Conservation (phyloP, 2,113 vertebrate species). For the Oncorhynchus gorbuscha region DNA sequence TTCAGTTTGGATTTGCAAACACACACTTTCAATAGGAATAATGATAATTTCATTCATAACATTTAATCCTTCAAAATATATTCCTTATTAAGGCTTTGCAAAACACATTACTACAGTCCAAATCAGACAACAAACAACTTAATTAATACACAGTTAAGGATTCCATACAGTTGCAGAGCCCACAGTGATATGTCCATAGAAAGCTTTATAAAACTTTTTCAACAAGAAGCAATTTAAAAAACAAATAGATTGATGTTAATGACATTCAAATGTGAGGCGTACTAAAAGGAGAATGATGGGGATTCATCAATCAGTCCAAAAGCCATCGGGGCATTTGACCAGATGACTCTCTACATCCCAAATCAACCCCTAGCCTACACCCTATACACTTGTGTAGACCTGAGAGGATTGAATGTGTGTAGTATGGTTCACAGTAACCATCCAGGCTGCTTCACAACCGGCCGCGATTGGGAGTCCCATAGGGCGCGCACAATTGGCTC, state of each 20-base stretch:
- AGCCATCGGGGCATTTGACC: constrained; percentile 16
- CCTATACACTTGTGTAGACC: too few relatives aligned
- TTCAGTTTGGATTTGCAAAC: constrained; percentile 46
- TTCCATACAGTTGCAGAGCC: constrained; percentile 41
- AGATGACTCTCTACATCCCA: constrained; percentile 32
- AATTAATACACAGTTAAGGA: constrained; percentile 6
- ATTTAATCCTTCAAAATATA: constrained; percentile 50
- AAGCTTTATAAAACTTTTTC: constrained; percentile 21
- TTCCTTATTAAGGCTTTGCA: constrained; percentile 59
- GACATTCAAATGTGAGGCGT: constrained; percentile 8
- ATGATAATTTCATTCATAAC: constrained; percentile 37
- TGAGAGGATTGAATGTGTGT: too few relatives aligned
- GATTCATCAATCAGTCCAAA: constrained; percentile 26
- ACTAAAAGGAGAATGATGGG: constrained; percentile 24
- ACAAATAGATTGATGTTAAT: constrained; percentile 17
- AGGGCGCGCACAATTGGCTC: too few relatives aligned
- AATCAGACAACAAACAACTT: constrained; percentile 48
- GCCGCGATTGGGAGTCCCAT: too few relatives aligned
- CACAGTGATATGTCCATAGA: constrained; percentile 43
- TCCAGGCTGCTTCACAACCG: too few relatives aligned
- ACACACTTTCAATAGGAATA: constrained; percentile 44
- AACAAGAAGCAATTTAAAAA: constrained; percentile 40
- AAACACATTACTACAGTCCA: constrained; percentile 54
- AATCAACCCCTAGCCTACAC: too few relatives aligned
- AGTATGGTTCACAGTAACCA: too few relatives aligned